phyloP scores from a whole-genome alignment of 2,888 invertebrate genomes.

The Hemicrepidius hirtus region DNA sequence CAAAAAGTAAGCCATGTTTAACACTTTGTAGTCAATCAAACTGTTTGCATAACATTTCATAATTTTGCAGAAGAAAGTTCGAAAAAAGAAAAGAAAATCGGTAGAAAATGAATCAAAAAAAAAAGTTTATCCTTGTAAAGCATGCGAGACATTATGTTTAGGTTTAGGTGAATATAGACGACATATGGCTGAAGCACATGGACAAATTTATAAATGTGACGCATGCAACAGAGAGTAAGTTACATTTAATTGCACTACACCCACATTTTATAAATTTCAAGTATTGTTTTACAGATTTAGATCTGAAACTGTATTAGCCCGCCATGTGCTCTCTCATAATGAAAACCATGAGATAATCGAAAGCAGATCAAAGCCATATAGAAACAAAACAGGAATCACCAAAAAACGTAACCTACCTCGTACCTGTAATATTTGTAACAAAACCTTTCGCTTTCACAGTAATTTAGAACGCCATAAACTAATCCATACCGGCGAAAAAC shows the following conservation, averaged over 20 bases:
- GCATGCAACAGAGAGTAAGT: slow-evolving; percentile 54
- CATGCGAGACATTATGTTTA: slow-evolving; percentile 54
- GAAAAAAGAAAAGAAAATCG: slow-evolving; percentile 24
- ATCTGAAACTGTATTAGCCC: slow-evolving; percentile 45
- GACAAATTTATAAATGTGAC: slow-evolving; percentile 53
- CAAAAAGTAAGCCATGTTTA: slow-evolving; percentile 9
- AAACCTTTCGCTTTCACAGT: slow-evolving; percentile 64
- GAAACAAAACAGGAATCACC: slow-evolving; percentile 55
- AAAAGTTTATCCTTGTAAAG: slow-evolving; percentile 54
- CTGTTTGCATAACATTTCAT: neutral
- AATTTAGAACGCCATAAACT: slow-evolving; percentile 64
- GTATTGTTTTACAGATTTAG: slow-evolving; percentile 47
- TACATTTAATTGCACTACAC: too few relatives aligned
- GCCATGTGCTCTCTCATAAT: slow-evolving; percentile 47
- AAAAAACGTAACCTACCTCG: slow-evolving; percentile 58
- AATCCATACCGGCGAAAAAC: slow-evolving; percentile 64
- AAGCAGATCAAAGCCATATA: slow-evolving; percentile 35
- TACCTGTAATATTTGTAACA: slow-evolving; percentile 64
- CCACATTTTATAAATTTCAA: neutral
- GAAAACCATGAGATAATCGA: slow-evolving; percentile 17
- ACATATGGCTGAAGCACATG: slow-evolving; percentile 53
- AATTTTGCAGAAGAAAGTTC: slow-evolving; percentile 32
- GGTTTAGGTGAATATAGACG: slow-evolving; percentile 56
- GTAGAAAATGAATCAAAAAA: slow-evolving; percentile 39
- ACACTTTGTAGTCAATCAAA: neutral